Base-by-base conservation (phyloP, 1,140 invertebrate species). In the Megalopta genalis region DNA sequence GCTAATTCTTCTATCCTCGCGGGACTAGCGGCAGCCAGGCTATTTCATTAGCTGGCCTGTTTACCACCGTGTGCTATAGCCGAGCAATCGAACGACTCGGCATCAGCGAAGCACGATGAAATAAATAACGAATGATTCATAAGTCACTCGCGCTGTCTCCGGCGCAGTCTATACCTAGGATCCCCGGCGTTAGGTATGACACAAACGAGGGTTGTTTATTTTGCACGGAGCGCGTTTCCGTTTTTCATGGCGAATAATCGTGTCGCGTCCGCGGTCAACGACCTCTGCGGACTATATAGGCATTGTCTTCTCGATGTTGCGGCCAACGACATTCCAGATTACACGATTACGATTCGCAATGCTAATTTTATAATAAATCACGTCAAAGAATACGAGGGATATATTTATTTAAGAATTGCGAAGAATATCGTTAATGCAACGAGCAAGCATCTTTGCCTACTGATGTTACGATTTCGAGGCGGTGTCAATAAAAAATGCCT, bases 41-140 rank as follows among this genome's bases (percentile, higher is more conserved):
- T 39, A 21, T 75, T n/a, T 42, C 25, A 67, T 84, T 77, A 83
- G 86, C 69, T 68, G 69, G 68, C 71, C 68, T 64, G 75, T 71
- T 86, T 76, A 76, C 81, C 54, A 25, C 27, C 42, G 23, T 25
- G 66, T 32, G 66, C 60, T 74, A 62, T 78, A 46, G 63, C 64
- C 75, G 18, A 77, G 18, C 64, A 49, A 84, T 85, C 82, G 84
- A 84, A 42, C 78, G 77, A 71, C 73, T 69, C 52, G 68, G 25
- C 83, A 14, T 27, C 46, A 52, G 46, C n/a, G n/a, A 57, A 8
- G n/a, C n/a, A 57, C 18, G 18, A 5, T 70, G 68, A 81, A 81
- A 77, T 77, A 74, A 85, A 84, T 81, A 85, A 84, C 9, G 12
- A 69, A 76, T 65, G 6, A 42, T 62, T 54, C 54, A 18, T 59